Evolutionary conservation across 2,888 invertebrate species (phyloP), one percentile per base, ranked within the genome.

Genomic region (Azorinus chamasolen): DNA sequence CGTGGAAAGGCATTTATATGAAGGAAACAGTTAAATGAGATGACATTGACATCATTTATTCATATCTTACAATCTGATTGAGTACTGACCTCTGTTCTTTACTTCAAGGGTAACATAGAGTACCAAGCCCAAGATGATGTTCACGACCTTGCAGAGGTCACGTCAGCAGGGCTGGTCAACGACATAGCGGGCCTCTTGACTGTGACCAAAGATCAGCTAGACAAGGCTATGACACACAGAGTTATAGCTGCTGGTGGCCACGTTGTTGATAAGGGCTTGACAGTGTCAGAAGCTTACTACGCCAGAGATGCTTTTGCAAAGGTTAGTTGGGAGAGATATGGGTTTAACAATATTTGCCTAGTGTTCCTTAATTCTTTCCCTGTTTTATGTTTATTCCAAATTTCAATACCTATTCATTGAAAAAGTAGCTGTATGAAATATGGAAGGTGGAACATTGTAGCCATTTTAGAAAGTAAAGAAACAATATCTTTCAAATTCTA

Each of bases 171-270:
- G 12, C 79, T 87, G 65, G 92, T 97, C 16, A 80, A 88, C 12
- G 94, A 87, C 58, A 95, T 95, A 54, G 94, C 95, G 12, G 88
- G 94, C 88, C 91, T 96, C 93, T 93, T 96, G 93, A 92, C 95
- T 32, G 96, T 97, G 10, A 93, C 95, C 0, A 95, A 95, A 72
- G 94, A 93, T 22, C 95, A 96, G 41, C 94, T 99, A 41, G 95
- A 95, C 20, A 95, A 95, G 41, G 96, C 98, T 0, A 94, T 99
- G 89, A 96, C 96, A 65, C 96, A 96, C 72, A 95, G 99, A 72
- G 97, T 98, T 54, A 97, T 99, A 87, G 96, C 99, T 0, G 98
- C 99, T 0, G 96, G 97, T 14, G 98, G 98, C 83, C 97, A 97
- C 93, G 95, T 98, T 18, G 96, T 98, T 95, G 95, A 96, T 92